phyloP scores from a whole-genome alignment of 2,113 vertebrate genomes.

The Rhinolophus ferrumequinum region DNA sequence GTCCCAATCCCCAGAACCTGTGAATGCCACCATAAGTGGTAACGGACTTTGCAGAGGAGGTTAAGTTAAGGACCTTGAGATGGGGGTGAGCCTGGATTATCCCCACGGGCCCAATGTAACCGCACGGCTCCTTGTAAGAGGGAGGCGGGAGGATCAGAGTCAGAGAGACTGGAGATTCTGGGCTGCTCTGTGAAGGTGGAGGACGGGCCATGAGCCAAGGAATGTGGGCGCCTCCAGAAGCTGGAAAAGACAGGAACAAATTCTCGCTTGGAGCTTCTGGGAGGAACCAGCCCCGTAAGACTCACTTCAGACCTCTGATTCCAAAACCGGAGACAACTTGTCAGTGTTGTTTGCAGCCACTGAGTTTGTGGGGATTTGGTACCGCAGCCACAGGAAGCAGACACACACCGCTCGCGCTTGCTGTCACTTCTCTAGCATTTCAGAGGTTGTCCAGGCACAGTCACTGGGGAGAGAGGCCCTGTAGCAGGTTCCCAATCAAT shows the following conservation, averaged over 20 bases:
- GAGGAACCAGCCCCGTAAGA: neutral
- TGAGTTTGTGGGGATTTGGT: neutral
- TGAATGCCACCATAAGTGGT: neutral
- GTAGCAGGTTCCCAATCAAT: neutral
- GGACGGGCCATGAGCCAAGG: neutral
- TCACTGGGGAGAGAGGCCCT: neutral
- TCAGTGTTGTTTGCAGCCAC: too few relatives aligned
- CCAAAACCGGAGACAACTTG: too few relatives aligned
- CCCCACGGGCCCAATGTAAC: fast-evolving
- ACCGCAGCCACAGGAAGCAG: too few relatives aligned
- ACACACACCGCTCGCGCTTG: too few relatives aligned
- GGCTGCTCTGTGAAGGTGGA: neutral
- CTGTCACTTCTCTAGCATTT: neutral
- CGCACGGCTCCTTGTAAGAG: neutral
- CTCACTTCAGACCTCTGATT: neutral
- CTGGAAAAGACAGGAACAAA: neutral
- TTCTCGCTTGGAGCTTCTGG: neutral
- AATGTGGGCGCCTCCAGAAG: neutral
- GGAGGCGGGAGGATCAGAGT: neutral
- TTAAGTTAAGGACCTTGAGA: neutral
- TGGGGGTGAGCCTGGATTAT: neutral
- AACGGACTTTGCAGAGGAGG: neutral
- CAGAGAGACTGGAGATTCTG: neutral
- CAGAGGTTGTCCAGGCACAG: neutral
- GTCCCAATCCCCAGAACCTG: neutral